Evolutionary conservation across 1,140 invertebrate genomes (phyloP), one percentile per base, ranked within the genome.

Genomic region (Lepidurus packardi): DNA sequence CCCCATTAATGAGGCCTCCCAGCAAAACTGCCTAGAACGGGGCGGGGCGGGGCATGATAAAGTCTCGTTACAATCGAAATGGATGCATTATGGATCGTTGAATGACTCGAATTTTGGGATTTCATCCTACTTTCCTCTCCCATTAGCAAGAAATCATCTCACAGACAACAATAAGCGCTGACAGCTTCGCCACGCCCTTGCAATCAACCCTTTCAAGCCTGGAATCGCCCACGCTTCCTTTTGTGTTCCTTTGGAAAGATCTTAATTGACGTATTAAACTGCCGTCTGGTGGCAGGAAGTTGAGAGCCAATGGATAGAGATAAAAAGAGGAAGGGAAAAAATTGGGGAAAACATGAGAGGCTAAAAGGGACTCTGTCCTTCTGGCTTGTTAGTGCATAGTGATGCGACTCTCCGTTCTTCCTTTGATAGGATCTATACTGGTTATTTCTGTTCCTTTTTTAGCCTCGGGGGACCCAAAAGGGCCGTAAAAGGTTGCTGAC

Each of bases 201-300:
- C 53, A 65, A 65, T 65, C 53, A 65, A 65, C 53, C 53, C 53
- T 65, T 65, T 65, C 16, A 65, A 65, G 16, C 53, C 53, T 16
- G 53, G 21, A 65, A n/a, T 21, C 8, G 13, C 53, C 53, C 53
- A 65, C 53, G 53, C 53, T 65, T 65, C 53, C 53, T 65, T n/a
- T 21, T 16, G 3, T 65, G 16, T 65, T 21, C 21, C 53, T 65
- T 47, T 21, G 7, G 21, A 65, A 65, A 13, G 13, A 65, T n/a
- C 16, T 65, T 65, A 65, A 13, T 65, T 65, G 53, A 65, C 53
- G 53, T 65, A 65, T 65, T 65, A 21, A 34, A 65, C 53, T 65
- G 53, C 53, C 53, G 53, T 65, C 53, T 65, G 53, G 53, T 21
- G 53, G 53, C 53, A 65, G 53, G 21, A 65, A 65, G 53, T 65